phyloP scores from a whole-genome alignment of 2,888 invertebrate genomes.

The Caenorhabditis panamensis region DNA sequence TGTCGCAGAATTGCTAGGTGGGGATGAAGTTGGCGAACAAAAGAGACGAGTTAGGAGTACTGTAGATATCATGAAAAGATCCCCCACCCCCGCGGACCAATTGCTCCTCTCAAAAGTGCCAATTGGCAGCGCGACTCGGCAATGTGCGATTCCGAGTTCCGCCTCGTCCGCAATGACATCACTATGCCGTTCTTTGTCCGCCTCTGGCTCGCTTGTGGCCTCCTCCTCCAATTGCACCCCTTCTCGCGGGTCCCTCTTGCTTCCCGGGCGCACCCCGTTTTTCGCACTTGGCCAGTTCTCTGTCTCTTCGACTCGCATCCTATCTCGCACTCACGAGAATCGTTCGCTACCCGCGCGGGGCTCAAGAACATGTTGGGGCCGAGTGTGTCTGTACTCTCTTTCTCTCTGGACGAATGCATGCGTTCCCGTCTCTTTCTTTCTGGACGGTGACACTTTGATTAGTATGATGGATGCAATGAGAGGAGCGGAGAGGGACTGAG shows the following conservation, averaged over 20 bases:
- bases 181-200: background rate
- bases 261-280: conserved; percentile 8
- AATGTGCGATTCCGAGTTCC: background rate
- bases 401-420: background rate
- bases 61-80: too few species aligned
- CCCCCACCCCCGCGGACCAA: too few species aligned
- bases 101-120: background rate
- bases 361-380: conserved; percentile 11
- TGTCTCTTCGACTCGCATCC: background rate
- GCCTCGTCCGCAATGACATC: background rate
- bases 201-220: background rate
- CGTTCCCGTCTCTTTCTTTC: conserved; percentile 1
- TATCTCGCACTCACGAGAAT: background rate
- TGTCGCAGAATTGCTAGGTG: too few species aligned
- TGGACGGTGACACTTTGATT: background rate
- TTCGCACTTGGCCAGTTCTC: background rate
- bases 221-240: background rate
- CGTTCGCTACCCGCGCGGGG: conserved; percentile 9
- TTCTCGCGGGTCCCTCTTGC: background rate
- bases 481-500: background rate
- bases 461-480: conserved; percentile 1
- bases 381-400: background rate
- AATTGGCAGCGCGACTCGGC: background rate
- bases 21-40: background rate
- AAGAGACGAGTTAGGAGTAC: background rate